Evolutionary conservation across 2,888 invertebrate species (phyloP).

Genomic region (Antheraea yamamai): DNA sequence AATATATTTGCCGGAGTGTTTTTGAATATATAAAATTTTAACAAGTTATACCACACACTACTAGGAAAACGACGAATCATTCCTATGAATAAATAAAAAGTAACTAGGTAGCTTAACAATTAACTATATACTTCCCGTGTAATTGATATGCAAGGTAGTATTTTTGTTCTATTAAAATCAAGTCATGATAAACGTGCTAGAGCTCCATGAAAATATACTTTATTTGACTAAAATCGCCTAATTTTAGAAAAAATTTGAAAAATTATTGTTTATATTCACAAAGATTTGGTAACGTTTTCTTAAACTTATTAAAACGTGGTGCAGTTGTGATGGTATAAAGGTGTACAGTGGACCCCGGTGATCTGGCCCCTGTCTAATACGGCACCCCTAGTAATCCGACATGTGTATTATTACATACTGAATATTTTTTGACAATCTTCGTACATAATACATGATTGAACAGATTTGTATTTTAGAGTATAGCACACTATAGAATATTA

Average conservation of each 20-base stretch:
- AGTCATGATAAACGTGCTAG: conserved; percentile 17
- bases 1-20: no score
- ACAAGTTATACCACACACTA: no score
- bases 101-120: not conserved
- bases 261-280: conserved; percentile 25
- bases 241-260: conserved; percentile 49
- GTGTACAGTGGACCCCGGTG: no score
- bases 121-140: conserved; percentile 12
- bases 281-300: not conserved
- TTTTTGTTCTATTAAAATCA: conserved; percentile 17
- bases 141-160: not conserved
- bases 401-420: no score
- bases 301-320: not conserved
- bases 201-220: conserved; percentile 10
- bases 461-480: no score
- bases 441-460: no score
- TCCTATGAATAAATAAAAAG: not conserved
- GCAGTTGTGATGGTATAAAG: not conserved
- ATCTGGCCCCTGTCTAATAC: no score
- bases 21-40: not conserved
- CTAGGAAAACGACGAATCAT: not conserved
- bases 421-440: no score
- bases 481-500: no score
- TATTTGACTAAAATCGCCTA: conserved; percentile 52
- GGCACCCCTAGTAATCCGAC: no score